A percentile compares a stretch with the other conserved stretches of the same genome.
Conservation (phyloP, 1,140 invertebrate species). For the Drosophila teissieri region DNA sequence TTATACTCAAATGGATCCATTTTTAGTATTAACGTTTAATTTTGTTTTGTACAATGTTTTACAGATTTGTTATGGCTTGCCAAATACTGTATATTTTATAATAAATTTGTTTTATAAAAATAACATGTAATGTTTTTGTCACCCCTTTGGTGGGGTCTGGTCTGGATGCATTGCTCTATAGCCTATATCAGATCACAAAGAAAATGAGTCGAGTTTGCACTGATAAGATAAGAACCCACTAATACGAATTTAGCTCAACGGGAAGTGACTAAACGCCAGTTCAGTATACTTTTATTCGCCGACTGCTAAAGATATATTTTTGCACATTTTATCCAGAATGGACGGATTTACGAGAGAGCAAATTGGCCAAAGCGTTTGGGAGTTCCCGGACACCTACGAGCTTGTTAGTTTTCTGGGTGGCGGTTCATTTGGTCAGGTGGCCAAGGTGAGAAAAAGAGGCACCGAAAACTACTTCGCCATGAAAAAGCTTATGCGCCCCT, state of each 20-base stretch:
- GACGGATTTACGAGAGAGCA: conserved; percentile 87
- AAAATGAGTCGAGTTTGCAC: too few species aligned
- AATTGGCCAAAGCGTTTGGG: conserved; percentile 98
- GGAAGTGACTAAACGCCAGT: neutral
- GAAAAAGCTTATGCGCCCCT: conserved; percentile 98
- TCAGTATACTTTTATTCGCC: neutral
- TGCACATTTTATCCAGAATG: conserved; percentile 1
- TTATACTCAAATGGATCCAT: conserved; percentile 33
- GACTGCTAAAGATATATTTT: neutral
- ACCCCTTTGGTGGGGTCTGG: too few species aligned
- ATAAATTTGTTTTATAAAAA: conserved; percentile 30
- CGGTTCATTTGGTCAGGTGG: conserved; percentile 98
- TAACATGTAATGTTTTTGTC: neutral
- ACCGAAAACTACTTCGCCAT: conserved; percentile 96
- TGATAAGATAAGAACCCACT: neutral
- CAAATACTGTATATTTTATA: conserved; percentile 31
- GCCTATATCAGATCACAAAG: too few species aligned
- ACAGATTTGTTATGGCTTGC: conserved; percentile 35
- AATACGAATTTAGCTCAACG: neutral
- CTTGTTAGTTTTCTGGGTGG: conserved; percentile 95
- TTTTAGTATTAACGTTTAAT: conserved; percentile 31
- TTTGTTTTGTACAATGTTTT: conserved; percentile 33
- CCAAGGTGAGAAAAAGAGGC: conserved; percentile 91
- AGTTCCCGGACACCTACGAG: conserved; percentile 96
- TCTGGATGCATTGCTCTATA: too few species aligned